phyloP scores from a whole-genome alignment of 2,888 invertebrate genomes.

The Drosophila tripunctata region DNA sequence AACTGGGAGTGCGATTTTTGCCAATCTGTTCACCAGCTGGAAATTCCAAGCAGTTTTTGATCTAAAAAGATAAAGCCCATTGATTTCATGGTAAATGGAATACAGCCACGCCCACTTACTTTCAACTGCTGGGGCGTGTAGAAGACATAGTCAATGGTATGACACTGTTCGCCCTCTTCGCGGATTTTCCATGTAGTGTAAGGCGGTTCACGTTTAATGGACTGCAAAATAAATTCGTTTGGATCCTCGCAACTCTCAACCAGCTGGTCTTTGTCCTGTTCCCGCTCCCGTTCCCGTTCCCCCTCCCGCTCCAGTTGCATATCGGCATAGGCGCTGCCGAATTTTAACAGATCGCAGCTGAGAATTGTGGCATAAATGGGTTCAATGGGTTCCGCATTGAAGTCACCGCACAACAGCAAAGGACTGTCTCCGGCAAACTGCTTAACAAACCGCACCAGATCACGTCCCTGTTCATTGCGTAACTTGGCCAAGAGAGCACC shows the following conservation, averaged over 20 bases:
- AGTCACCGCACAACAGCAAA: slow-evolving; percentile 89
- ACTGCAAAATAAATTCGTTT: slow-evolving; percentile 69
- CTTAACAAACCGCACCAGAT: slow-evolving; percentile 86
- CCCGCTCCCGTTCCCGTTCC: slow-evolving; percentile 36
- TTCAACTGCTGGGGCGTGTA: slow-evolving; percentile 86
- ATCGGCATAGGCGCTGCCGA: slow-evolving; percentile 86
- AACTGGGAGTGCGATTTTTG: slow-evolving; percentile 87
- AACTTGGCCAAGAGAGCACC: slow-evolving; percentile 88
- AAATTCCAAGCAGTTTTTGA: slow-evolving; percentile 84
- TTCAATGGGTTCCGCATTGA: slow-evolving; percentile 90
- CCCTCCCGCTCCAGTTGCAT: slow-evolving; percentile 70
- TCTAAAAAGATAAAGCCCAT: slow-evolving; percentile 52
- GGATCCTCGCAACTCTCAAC: slow-evolving; percentile 36
- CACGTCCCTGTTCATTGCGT: slow-evolving; percentile 89
- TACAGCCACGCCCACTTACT: slow-evolving; percentile 81
- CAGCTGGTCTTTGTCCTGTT: slow-evolving; percentile 19
- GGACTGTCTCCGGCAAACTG: slow-evolving; percentile 85
- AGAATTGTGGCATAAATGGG: slow-evolving; percentile 88
- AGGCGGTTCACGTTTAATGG: slow-evolving; percentile 86
- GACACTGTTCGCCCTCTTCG: slow-evolving; percentile 89
- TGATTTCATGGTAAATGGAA: neutral
- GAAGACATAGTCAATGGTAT: slow-evolving; percentile 91
- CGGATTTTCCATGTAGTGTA: slow-evolving; percentile 92
- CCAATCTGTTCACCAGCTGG: slow-evolving; percentile 89
- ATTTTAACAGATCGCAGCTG: slow-evolving; percentile 82